Conservation (phyloP, 2,888 invertebrate species). For the Heliconius hortense region DNA sequence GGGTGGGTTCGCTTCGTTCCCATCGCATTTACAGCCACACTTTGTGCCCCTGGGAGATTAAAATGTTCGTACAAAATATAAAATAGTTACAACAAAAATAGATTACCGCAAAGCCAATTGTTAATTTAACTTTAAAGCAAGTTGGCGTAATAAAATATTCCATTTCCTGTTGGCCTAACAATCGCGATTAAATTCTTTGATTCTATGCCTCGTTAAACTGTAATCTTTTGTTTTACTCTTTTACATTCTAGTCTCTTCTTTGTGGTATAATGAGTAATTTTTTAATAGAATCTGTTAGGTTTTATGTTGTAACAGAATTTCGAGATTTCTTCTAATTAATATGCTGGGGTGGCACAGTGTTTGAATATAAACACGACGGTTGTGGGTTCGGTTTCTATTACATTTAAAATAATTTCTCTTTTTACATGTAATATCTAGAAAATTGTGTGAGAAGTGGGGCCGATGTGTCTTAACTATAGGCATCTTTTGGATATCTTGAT, state of each 20-base stretch:
- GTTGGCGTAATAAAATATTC: conserved; percentile 37
- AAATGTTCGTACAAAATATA: neutral
- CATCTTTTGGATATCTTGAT: too few relatives aligned
- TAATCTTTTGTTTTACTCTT: conserved; percentile 35
- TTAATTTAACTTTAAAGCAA: conserved; percentile 30
- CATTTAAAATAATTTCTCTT: too few relatives aligned
- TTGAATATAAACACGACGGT: neutral
- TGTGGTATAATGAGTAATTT: conserved; percentile 22
- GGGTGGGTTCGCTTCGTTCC: too few relatives aligned
- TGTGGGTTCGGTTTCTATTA: neutral
- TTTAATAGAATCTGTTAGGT: conserved; percentile 10
- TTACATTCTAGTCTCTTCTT: conserved; percentile 11
- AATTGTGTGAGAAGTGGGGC: too few relatives aligned
- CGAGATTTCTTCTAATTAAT: neutral
- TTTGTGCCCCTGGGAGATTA: neutral
- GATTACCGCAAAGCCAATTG: conserved; percentile 30
- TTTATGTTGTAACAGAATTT: neutral
- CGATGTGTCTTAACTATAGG: too few relatives aligned
- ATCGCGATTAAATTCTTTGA: conserved; percentile 39
- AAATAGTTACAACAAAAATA: conserved; percentile 22
- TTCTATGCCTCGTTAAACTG: conserved; percentile 33
- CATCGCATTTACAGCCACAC: neutral
- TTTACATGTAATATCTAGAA: too few relatives aligned
- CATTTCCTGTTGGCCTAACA: conserved; percentile 36
- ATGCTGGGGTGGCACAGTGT: neutral